Evolutionary conservation across 1,140 invertebrate genomes (phyloP).

Genomic region (Papilio machaon): DNA sequence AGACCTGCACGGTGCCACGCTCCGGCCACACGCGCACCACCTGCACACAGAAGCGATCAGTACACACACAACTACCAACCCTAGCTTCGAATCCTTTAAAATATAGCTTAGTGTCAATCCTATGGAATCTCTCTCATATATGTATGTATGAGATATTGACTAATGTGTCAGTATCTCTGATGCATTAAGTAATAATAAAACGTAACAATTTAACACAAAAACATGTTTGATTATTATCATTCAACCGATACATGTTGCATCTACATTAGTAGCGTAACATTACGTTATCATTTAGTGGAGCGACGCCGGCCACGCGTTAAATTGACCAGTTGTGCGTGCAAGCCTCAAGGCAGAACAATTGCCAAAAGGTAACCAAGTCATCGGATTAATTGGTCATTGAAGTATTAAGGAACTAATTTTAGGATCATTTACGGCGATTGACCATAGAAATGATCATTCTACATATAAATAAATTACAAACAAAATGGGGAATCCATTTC

Average conservation of each 20-base stretch:
- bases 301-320: background rate
- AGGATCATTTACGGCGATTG: background rate
- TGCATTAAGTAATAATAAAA: background rate
- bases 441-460: background rate
- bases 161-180: background rate
- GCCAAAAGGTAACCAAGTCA: background rate
- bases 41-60: conserved; percentile 47
- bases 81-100: no score
- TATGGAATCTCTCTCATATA: no score
- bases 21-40: conserved; percentile 79
- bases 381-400: background rate
- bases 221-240: background rate
- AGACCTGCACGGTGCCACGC: conserved; percentile 78
- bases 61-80: no score
- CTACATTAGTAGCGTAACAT: background rate
- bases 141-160: background rate
- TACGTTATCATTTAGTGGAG: background rate
- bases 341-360: background rate
- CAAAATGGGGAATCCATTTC: background rate
- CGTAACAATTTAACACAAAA: background rate
- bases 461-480: background rate
- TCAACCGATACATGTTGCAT: background rate
- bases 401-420: conserved; percentile 4
- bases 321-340: conserved; percentile 1
- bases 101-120: no score